Evolutionary conservation across 2,797 vertebrate species (phyloP), one percentile per base, ranked within the genome.

Genomic region (Sebastes steindachneri): DNA sequence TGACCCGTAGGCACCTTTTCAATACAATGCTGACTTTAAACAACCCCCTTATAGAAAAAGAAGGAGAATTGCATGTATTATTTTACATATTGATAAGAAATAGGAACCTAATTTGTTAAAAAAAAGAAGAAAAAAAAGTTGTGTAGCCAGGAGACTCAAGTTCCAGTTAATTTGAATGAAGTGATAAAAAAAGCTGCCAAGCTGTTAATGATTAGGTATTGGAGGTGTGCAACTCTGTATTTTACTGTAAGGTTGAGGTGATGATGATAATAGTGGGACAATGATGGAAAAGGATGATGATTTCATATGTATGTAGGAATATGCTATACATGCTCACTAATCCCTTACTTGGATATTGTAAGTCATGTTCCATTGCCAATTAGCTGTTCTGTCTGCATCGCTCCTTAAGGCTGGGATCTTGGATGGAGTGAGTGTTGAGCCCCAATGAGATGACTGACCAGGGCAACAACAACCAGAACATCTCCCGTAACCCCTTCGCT

Each of bases 401-500:
- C 14, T 74, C 8, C 31, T 82, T 12, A 26, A 91, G 77, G 79
- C 81, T 83, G 87, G 82, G 82, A 84, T 87, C 80, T 89, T 96
- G 90, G 80, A 96, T 95, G 96, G 94, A 94, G 86, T 95, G 80
- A 91, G 82, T 75, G 88, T 92, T 91, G 83, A 90, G 94, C 93
- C 94, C 92, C 88, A 94, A 88, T 96, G 97, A 97, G 94, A 99
- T 99, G 98, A 99, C 97, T 93, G 98, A 99, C 97, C 98, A 98
- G 95, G 98, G 98, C 94, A 99, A 99, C 95, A 99, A 98, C 96
- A 99, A 99, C 96, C 96, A 96, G 92, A 98, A 97, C 95, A 98
- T 99, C 95, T 99, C 98, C 87, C 94, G 97, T 94, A 99, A 99
- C 94, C 98, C 98, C 48, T 99, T 99, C 62, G 98, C 97, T 88